These are phyloP conservation scores for Troilus luridus DNA, from an alignment of 2,888 invertebrate species.

Conservation along the genomic window DNA sequence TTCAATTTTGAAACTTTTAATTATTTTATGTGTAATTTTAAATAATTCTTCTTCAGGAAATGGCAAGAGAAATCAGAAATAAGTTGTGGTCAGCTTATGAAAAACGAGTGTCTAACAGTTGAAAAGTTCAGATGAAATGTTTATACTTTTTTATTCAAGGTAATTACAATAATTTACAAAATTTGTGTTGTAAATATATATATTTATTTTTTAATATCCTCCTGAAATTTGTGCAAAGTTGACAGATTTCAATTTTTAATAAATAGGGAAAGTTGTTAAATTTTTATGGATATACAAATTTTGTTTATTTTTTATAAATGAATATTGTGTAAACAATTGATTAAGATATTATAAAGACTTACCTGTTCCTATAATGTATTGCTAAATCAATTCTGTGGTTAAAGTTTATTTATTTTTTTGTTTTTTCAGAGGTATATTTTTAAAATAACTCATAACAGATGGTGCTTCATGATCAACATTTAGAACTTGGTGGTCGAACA, in stretches of 20 bases:
- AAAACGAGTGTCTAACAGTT: constrained; percentile 57
- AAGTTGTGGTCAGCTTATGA: constrained; percentile 80
- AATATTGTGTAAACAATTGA: too few species aligned
- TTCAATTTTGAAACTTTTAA: too few species aligned
- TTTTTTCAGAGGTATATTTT: not conserved
- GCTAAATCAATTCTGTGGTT: not conserved
- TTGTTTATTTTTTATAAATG: too few species aligned
- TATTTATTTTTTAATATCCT: too few species aligned
- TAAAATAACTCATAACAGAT: not conserved
- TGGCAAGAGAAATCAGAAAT: constrained; percentile 80
- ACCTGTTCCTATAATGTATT: not conserved
- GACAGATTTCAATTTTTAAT: too few species aligned
- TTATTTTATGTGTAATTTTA: too few species aligned
- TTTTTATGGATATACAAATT: too few species aligned
- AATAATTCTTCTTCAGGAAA: constrained; percentile 48
- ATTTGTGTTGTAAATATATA: not conserved
- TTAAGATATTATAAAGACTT: too few species aligned
- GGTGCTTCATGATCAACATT: not conserved
- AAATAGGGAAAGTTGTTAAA: too few species aligned
- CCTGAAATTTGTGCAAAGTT: too few species aligned
- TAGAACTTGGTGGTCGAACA: not conserved
- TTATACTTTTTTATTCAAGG: not conserved
- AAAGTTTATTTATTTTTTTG: not conserved
- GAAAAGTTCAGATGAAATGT: not conserved
- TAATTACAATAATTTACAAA: not conserved